A percentile compares a stretch with the other conserved stretches of the same genome.
Evolutionary conservation across 2,113 vertebrate genomes (phyloP).

Genomic region (Notechis scutatus): DNA sequence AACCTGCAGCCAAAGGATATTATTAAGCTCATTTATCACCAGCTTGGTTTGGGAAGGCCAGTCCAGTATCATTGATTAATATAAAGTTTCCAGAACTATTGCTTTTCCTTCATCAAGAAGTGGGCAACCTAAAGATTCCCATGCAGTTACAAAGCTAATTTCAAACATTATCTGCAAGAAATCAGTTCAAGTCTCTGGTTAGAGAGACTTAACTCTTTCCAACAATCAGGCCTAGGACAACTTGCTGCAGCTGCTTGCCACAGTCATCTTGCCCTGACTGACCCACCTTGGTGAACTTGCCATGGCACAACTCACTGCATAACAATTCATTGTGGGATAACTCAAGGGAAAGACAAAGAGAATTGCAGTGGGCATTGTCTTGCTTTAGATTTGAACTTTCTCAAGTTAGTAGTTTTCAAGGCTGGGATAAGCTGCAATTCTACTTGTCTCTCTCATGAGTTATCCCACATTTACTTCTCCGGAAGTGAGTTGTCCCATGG

Average conservation of each 20-base stretch:
- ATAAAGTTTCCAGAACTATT: background rate
- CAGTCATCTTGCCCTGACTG: background rate
- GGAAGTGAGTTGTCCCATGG: background rate
- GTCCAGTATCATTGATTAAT: background rate
- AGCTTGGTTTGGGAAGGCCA: background rate
- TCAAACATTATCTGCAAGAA: background rate
- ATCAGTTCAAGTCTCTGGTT: background rate
- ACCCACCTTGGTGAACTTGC: background rate
- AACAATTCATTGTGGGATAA: background rate
- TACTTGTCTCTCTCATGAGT: background rate
- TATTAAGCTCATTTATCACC: background rate
- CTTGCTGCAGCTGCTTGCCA: background rate
- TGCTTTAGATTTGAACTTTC: background rate
- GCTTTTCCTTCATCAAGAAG: background rate
- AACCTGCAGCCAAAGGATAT: background rate
- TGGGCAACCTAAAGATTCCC: background rate
- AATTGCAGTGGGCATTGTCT: background rate
- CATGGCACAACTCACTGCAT: background rate
- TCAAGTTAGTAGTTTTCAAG: background rate
- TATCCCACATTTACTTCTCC: background rate
- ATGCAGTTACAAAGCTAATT: background rate
- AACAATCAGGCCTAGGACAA: background rate
- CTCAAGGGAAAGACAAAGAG: background rate
- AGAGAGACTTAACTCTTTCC: background rate
- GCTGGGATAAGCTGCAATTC: background rate